Evolutionary conservation across 2,797 vertebrate species (phyloP), one percentile per base, ranked within the genome.

Genomic region (Microctenopoma steveboyesi): DNA sequence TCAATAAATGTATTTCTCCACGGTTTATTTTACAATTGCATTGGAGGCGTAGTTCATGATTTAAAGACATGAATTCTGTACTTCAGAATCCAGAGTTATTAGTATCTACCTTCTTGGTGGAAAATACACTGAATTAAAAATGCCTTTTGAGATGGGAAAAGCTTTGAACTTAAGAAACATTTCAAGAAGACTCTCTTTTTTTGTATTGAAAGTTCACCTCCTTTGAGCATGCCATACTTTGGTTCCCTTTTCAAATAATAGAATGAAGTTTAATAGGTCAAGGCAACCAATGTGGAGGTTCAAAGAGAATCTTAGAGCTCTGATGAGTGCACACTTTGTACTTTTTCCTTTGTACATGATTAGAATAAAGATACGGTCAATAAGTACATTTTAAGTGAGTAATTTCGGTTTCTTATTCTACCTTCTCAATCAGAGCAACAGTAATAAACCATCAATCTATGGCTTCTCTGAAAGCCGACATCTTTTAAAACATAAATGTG

Each of bases 141-240:
- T 97, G 95, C 95, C 95, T 97, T 97, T 98, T 95, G 86, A 95
- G 95, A 95, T 91, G 86, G 92, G 91, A 91, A 92, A 93, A 90
- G 94, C 96, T 97, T 98, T 97, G 96, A 97, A 98, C 95, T 95
- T 90, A 93, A 95, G 93, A 94, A 92, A 93, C 88, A 95, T 92
- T 95, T 95, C 87, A 82, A 94, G 91, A 95, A 95, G 93, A 94
- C 57, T 77, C 78, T 80, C 55, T 94, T 94, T 22, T 92, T 90
- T 91, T 91, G 86, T 89, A 92, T 87, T 92, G 93, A 95, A 96
- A 97, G 94, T 96, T 97, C 96, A 97, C 93, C 85, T 93, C 83
- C 11, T 89, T 94, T 94, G 94, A 94, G 95, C 94, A 91, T 91
- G 89, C 93, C 92, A 87, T 92, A 92, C 92, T 94, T 94, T 93